Evolutionary conservation across 2,888 invertebrate genomes (phyloP).

Genomic region (Rhyacophila evoluta): DNA sequence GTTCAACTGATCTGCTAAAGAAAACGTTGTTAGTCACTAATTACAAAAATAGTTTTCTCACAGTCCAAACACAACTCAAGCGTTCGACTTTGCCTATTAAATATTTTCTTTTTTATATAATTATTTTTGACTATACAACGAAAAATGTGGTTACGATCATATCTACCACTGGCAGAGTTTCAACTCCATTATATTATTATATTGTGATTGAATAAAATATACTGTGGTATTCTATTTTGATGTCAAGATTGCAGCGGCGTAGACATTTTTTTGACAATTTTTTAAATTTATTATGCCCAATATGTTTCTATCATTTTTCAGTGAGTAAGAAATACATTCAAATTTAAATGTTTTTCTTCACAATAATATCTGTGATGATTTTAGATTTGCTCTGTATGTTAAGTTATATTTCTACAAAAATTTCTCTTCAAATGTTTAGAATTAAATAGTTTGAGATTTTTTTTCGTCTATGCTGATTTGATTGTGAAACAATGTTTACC

Average conservation of each 20-base stretch:
- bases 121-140: not conserved
- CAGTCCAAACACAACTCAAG: not conserved
- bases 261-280: no score
- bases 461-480: no score
- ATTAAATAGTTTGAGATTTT: no score
- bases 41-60: not conserved
- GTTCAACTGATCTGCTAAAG: not conserved
- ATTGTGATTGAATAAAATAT: not conserved
- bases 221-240: not conserved
- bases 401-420: no score
- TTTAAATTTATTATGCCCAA: no score
- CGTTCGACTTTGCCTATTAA: not conserved
- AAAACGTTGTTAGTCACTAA: conserved; percentile 6
- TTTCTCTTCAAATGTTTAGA: no score
- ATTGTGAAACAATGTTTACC: no score
- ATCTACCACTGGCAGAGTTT: conserved; percentile 8
- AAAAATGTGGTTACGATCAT: not conserved
- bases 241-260: not conserved
- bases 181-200: not conserved
- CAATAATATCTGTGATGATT: no score
- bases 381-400: no score
- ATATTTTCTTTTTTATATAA: conserved; percentile 7
- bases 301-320: no score
- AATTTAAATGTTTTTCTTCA: no score
- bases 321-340: no score